Evolutionary conservation across 1,140 invertebrate genomes (phyloP).

Genomic region (Drosophila gunungcola): DNA sequence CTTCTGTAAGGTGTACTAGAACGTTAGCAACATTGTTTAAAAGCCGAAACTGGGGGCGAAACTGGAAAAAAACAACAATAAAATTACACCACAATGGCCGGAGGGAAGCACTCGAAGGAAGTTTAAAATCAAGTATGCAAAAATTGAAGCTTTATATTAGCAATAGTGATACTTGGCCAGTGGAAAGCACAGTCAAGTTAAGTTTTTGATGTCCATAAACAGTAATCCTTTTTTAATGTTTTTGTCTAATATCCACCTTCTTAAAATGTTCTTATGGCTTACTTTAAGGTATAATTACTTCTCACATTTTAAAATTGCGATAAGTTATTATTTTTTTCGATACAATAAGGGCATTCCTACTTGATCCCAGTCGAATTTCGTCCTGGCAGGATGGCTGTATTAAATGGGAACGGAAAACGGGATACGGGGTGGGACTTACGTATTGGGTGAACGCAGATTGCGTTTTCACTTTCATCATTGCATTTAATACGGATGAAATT

Average conservation of each 20-base stretch:
- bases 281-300: too few species aligned
- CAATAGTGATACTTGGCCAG: too few species aligned
- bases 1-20: conserved; percentile 16
- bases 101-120: neutral
- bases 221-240: too few species aligned
- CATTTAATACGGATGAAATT: conserved; percentile 83
- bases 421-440: neutral
- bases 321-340: too few species aligned
- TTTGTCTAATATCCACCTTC: too few species aligned
- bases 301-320: too few species aligned
- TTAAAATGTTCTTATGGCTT: too few species aligned
- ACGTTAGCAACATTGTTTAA: conserved; percentile 30
- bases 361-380: conserved; percentile 5
- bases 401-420: conserved; percentile 2
- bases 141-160: too few species aligned
- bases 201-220: too few species aligned
- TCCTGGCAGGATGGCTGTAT: conserved; percentile 4
- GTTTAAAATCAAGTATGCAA: too few species aligned
- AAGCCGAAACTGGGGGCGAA: neutral
- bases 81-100: conserved; percentile 3
- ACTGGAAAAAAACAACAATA: conserved; percentile 16
- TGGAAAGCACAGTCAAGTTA: too few species aligned
- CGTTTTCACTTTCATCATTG: conserved; percentile 76
- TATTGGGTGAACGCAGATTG: conserved; percentile 23
- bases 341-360: conserved; percentile 3